Percentiles rank a stretch among this genome's conserved stretches.
Conservation (phyloP, 37 sponge, comb jelly and placozoan species). For the Diacarnus erythraeanus region DNA sequence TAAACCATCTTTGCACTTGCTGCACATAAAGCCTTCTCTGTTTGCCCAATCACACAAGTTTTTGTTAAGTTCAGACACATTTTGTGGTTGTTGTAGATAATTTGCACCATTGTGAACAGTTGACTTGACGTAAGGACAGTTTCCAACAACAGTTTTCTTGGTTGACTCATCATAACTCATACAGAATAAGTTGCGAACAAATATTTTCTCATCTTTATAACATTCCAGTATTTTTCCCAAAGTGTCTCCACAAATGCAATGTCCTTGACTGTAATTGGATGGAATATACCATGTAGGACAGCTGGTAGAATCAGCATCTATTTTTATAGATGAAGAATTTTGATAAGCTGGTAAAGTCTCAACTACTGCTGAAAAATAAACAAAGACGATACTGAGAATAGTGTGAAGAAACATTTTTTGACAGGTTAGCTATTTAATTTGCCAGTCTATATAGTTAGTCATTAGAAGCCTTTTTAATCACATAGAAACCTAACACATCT, state of each 20-base stretch:
- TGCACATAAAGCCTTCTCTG: conserved; percentile 44
- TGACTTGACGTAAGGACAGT: neutral
- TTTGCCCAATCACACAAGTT: conserved; percentile 25
- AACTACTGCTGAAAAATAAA: too few species aligned
- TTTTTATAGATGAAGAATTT: too few species aligned
- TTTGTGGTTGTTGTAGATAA: neutral
- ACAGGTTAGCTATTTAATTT: too few species aligned
- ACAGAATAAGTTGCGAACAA: neutral
- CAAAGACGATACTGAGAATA: too few species aligned
- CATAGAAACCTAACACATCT: too few species aligned
- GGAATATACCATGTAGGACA: conserved; percentile 8
- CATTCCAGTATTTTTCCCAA: neutral
- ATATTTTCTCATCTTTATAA: neutral
- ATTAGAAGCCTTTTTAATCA: too few species aligned
- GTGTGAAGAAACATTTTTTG: too few species aligned
- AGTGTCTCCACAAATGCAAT: neutral
- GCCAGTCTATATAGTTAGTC: too few species aligned
- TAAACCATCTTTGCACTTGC: conserved; percentile 31
- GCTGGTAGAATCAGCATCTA: neutral
- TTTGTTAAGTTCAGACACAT: neutral
- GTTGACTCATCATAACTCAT: conserved; percentile 2
- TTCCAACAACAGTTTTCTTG: neutral
- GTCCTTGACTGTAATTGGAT: neutral
- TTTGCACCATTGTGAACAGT: neutral
- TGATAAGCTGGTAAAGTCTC: too few species aligned